Percentiles rank a stretch among this genome's conserved stretches.
Conservation (phyloP, 1,140 invertebrate genomes). For the Dermatophagoides farinae region DNA sequence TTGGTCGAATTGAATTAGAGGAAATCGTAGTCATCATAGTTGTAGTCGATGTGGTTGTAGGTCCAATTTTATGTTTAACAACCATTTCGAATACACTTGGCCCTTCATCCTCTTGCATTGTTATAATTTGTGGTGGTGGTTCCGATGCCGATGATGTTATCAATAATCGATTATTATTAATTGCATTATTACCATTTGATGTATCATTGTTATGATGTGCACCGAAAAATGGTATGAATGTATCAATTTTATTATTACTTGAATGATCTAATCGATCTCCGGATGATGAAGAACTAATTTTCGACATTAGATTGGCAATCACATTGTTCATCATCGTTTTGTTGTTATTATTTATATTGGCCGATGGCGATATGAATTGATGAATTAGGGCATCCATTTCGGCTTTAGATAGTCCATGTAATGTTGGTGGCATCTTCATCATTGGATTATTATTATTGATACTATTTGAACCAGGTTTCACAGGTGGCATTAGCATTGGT, state of each 20-base stretch:
- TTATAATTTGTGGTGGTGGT: conserved; percentile 19
- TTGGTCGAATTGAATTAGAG: conserved; percentile 2
- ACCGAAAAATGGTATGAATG: background rate
- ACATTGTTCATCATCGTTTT: background rate
- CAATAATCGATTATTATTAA: background rate
- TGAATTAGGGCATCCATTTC: conserved; percentile 1
- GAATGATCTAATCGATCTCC: background rate
- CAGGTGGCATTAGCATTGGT: background rate
- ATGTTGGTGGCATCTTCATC: background rate
- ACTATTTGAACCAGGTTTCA: background rate
- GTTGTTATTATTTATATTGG: background rate
- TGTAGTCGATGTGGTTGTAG: background rate
- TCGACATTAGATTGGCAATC: background rate
- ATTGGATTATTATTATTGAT: background rate
- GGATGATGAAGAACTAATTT: background rate
- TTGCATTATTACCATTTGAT: conserved; percentile 11
- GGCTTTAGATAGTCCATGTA: background rate
- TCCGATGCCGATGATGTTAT: background rate
- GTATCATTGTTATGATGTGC: conserved; percentile 13
- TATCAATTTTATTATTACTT: background rate
- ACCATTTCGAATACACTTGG: conserved; percentile 19
- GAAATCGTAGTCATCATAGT: background rate
- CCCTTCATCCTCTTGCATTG: conserved; percentile 11
- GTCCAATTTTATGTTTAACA: conserved; percentile 18
- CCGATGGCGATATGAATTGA: conserved; percentile 1